Base-by-base conservation (phyloP, 2,797 vertebrate genomes). In the Moxostoma hubbsi region DNA sequence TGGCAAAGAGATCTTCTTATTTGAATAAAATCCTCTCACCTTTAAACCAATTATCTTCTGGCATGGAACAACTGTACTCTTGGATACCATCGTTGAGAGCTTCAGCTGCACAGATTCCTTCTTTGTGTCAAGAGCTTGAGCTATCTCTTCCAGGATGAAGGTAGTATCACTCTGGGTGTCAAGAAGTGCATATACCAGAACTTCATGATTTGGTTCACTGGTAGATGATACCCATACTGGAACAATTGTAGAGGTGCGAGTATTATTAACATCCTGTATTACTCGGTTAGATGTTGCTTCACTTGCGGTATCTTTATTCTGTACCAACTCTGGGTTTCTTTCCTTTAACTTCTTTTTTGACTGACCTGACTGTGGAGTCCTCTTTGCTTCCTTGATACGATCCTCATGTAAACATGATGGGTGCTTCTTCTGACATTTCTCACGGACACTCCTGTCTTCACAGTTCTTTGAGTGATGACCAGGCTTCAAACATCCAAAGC, bases 401-500 rank as follows among this genome's bases (percentile, higher is more conserved):
- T 79, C 72, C 1, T 84, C 70, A 67, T 81, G 75, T 45, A 84
- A 13, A 75, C 75, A 84, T 62, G 71, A 67, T 7, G 75, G 72
- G 10, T 84, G 71, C 45, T 16, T 76, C 50, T 50, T 82, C 54
- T 77, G 62, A 73, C 77, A 76, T 5, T 6, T 79, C 72, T 84
- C 62, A 58, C 81, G 82, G 68, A 68, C 57, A 18, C 67, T 73
- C 9, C 64, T 80, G 2, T 77, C 18, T 6, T 75, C 16, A 70
- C 64, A 77, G 11, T 18, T 71, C 13, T n/a, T 82, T 72, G 69
- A 77, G 6, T 24, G 68, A 80, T 80, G 76, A 24, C 74, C 73
- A 18, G 50, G 68, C 47, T 79, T 70, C 53, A 84, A 82, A 66
- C 71, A 82, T 11, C 75, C 72, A 68, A 84, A 84, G 16, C 81